A percentile compares a stretch with the other conserved stretches of the same genome.
phyloP scores from a whole-genome alignment of 23 tunicate genomes.

The Corella eumyota region DNA sequence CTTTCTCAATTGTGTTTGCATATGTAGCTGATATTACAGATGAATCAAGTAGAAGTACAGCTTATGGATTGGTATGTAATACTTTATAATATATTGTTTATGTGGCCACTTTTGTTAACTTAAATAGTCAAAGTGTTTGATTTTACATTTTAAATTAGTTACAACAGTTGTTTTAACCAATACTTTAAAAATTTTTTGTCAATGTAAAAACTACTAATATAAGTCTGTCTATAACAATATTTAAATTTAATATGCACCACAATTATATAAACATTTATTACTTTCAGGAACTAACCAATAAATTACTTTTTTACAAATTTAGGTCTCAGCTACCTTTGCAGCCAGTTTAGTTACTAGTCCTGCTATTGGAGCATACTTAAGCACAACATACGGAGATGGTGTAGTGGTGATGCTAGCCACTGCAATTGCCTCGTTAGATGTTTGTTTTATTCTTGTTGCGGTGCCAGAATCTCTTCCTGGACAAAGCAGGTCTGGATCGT shows the following conservation, averaged over 20 bases:
- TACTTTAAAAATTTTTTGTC: no score
- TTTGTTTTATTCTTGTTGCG: constrained; percentile 82
- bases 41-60: constrained; percentile 87
- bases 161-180: no score
- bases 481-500: constrained; percentile 39
- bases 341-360: constrained; percentile 95
- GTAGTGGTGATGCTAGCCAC: constrained; percentile 89
- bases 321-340: constrained; percentile 99
- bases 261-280: no score
- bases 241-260: no score
- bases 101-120: no score
- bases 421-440: constrained; percentile 65
- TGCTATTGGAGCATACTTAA: constrained; percentile 75
- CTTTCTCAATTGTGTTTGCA: constrained; percentile 92
- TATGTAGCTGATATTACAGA: constrained; percentile 99
- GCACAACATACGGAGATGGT: constrained; percentile 44
- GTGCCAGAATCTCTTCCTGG: constrained; percentile 98
- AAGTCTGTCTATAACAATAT: no score
- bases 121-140: no score
- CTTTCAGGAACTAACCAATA: no score
- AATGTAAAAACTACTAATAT: no score
- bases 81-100: no score
- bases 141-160: no score
- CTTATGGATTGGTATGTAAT: constrained; percentile 80
- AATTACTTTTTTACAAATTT: no score